phyloP scores from a whole-genome alignment of 2,113 vertebrate genomes.

The chimpanzee (Pan troglodytes) region NHGRI_mPanTro3-v2.1_pri NC_072403.2:81006501-81007000 shows the following conservation, averaged over 20 bases:
- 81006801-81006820: neutral
- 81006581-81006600: neutral
- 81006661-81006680: neutral
- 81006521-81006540: neutral
- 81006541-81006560: conserved; percentile 23
- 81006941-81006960: neutral
- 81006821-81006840: neutral
- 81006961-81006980: neutral
- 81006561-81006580: neutral
- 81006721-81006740: neutral
- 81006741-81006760: neutral
- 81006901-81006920: neutral
- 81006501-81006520: neutral
- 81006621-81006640: neutral
- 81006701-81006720: neutral
- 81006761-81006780: neutral
- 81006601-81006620: neutral
- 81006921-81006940: neutral
- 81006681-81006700: neutral
- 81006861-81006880: neutral
- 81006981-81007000: neutral
- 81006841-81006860: neutral
- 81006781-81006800: neutral
- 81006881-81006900: neutral
- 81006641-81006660: neutral